phyloP scores from a whole-genome alignment of 1,140 invertebrate species.

The Heliconius congener region DNA sequence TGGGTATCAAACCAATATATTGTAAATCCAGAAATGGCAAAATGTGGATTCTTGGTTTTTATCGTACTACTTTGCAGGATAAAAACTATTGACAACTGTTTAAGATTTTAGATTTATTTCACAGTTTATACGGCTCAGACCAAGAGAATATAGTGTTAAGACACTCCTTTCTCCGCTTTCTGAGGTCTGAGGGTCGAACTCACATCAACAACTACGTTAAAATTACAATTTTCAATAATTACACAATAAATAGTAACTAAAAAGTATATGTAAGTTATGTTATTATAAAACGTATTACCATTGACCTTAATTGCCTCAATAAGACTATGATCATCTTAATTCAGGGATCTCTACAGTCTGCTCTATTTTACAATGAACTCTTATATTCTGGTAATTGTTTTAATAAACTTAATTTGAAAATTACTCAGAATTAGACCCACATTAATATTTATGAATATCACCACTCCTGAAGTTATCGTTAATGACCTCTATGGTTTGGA shows the following conservation, averaged over 20 bases:
- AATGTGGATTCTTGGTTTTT: too few species aligned
- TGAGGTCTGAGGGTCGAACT: too few species aligned
- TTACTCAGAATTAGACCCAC: background rate
- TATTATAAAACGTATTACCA: constrained; percentile 13
- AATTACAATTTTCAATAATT: background rate
- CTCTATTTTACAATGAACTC: constrained; percentile 5
- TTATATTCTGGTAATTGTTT: background rate
- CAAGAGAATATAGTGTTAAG: too few species aligned
- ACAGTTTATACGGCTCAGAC: too few species aligned
- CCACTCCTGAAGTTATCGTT: background rate
- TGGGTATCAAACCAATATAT: too few species aligned
- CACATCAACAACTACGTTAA: background rate
- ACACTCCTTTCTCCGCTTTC: too few species aligned
- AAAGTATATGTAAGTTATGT: background rate
- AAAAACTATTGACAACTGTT: too few species aligned
- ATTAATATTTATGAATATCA: background rate
- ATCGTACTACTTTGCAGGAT: too few species aligned
- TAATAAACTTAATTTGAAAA: background rate
- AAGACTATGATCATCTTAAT: constrained; percentile 1
- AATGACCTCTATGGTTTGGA: constrained; percentile 15
- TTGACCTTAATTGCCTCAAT: constrained; percentile 15
- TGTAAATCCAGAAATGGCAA: too few species aligned
- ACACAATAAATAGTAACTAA: background rate
- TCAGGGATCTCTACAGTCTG: constrained; percentile 5
- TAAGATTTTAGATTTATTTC: too few species aligned